phyloP scores from a whole-genome alignment of 2,113 vertebrate genomes.

The Percopsis transmontana region DNA sequence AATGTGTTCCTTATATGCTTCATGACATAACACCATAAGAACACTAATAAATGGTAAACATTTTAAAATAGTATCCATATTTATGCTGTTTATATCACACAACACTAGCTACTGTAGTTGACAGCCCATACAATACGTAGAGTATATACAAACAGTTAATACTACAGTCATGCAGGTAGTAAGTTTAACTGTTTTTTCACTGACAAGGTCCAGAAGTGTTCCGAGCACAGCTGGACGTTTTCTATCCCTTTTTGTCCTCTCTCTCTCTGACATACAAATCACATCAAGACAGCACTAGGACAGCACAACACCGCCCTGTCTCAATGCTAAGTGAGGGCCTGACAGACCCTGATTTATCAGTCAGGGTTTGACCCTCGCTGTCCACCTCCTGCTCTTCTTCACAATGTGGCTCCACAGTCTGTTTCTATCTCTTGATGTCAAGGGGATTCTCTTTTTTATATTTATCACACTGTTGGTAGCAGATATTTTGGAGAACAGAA shows the following conservation, averaged over 20 bases:
- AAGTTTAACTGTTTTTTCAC: no score
- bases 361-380: not conserved
- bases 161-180: no score
- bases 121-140: no score
- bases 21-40: not conserved
- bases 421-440: constrained; percentile 51
- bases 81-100: no score
- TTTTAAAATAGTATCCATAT: no score
- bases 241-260: not conserved
- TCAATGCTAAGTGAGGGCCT: constrained; percentile 17
- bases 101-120: no score
- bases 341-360: not conserved
- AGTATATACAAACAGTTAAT: no score
- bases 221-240: no score
- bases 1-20: not conserved
- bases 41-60: not conserved
- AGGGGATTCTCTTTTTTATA: constrained; percentile 64
- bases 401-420: constrained; percentile 59
- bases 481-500: constrained; percentile 63
- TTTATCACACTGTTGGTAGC: constrained; percentile 62
- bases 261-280: constrained; percentile 2
- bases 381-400: constrained; percentile 7
- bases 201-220: no score
- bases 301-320: constrained; percentile 40
- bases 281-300: constrained; percentile 30